Conservation (phyloP, 2,888 invertebrate genomes). For the Dryocosmus kuriphilus region DNA sequence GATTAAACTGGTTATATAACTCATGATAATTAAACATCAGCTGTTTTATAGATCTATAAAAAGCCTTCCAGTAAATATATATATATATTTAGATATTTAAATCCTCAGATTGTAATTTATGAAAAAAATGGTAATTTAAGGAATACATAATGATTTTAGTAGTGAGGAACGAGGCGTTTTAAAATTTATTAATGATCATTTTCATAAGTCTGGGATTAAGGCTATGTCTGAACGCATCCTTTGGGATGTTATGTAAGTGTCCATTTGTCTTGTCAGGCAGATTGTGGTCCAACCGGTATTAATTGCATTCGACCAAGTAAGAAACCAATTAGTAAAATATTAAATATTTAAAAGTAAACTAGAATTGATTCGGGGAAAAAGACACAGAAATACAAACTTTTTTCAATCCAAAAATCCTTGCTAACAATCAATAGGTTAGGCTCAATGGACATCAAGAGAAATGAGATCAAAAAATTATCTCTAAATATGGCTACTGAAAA, state of each 20-base stretch:
- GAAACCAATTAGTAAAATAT: neutral
- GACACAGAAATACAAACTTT: neutral
- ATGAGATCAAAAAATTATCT: neutral
- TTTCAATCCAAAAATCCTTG: neutral
- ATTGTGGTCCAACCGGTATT: slow-evolving; percentile 68
- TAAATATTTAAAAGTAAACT: neutral
- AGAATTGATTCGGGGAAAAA: neutral
- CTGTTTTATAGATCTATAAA: neutral
- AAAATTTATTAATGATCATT: slow-evolving; percentile 50
- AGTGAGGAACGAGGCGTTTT: slow-evolving; percentile 42
- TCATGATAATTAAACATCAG: neutral
- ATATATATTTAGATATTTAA: neutral
- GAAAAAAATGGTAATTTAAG: neutral
- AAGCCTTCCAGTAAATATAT: neutral
- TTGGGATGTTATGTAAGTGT: slow-evolving; percentile 62
- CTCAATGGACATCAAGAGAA: neutral
- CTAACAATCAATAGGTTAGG: slow-evolving; percentile 9
- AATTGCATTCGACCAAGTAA: slow-evolving; percentile 59
- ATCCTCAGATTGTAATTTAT: neutral
- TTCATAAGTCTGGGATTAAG: slow-evolving; percentile 51
- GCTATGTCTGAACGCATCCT: slow-evolving; percentile 58
- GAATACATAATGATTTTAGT: neutral
- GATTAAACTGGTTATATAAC: neutral
- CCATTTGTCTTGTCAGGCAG: slow-evolving; percentile 56
- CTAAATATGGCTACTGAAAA: neutral